phyloP scores from a whole-genome alignment of 2,888 invertebrate genomes.

The Caenorhabditis drosophilae region DNA sequence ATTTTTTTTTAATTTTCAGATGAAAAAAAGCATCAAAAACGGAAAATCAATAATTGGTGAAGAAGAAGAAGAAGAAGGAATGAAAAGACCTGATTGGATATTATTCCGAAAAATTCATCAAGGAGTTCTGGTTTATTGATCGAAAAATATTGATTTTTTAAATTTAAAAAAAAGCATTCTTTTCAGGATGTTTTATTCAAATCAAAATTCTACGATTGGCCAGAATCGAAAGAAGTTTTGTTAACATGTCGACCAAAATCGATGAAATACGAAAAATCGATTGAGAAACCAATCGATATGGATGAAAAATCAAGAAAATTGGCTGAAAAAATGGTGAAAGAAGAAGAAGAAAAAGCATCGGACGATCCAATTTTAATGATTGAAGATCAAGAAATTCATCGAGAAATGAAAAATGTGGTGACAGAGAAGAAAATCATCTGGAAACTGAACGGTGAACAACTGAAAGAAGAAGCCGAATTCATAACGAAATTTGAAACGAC shows the following conservation, averaged over 20 bases:
- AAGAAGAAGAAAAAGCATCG: constrained; percentile 7
- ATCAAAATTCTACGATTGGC: constrained; percentile 56
- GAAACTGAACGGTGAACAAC: constrained; percentile 46
- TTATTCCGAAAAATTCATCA: constrained; percentile 38
- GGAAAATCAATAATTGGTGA: constrained; percentile 22
- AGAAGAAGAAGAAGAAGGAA: constrained; percentile 6
- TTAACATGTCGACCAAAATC: constrained; percentile 26
- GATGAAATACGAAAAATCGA: constrained; percentile 17
- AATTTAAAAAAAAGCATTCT: background rate
- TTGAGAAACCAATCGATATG: constrained; percentile 10
- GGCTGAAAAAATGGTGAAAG: constrained; percentile 11
- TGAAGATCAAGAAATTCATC: constrained; percentile 49
- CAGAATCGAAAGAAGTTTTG: constrained; percentile 19
- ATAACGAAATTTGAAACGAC: constrained; percentile 39
- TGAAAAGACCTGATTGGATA: constrained; percentile 36
- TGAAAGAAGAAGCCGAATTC: constrained; percentile 37
- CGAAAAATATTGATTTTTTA: no score
- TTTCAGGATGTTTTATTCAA: constrained; percentile 56
- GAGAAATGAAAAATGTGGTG: constrained; percentile 47
- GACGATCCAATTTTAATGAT: constrained; percentile 23
- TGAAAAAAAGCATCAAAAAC: constrained; percentile 28
- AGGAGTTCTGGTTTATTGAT: constrained; percentile 36
- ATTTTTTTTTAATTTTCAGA: background rate
- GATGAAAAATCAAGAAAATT: constrained; percentile 15
- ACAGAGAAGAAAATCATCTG: constrained; percentile 51